These are phyloP conservation scores for Musca vetustissima DNA, from an alignment of 1,140 invertebrate species.

Conservation along the genomic window DNA sequence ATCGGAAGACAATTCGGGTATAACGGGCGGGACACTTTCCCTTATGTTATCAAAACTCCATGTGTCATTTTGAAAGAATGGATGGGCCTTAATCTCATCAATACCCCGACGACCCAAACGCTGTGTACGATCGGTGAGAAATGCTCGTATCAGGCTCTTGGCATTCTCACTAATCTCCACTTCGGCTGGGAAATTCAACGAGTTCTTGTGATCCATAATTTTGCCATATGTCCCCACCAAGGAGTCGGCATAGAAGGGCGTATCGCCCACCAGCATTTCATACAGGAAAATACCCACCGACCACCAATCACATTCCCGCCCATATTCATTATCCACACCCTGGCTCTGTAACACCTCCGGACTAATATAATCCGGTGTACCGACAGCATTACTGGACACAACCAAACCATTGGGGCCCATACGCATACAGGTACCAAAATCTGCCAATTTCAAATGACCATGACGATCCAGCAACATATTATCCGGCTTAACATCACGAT, in stretches of 20 bases:
- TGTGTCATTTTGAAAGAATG: conserved; percentile 94
- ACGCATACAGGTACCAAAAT: conserved; percentile 99
- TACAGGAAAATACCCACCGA: conserved; percentile 98
- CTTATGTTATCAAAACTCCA: conserved; percentile 97
- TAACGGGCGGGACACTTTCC: conserved; percentile 92
- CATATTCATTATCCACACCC: conserved; percentile 92
- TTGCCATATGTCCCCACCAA: conserved; percentile 97
- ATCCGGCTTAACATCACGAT: conserved; percentile 98
- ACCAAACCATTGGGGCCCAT: conserved; percentile 96
- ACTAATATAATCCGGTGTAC: conserved; percentile 95
- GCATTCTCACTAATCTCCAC: conserved; percentile 89
- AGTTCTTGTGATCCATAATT: conserved; percentile 98
- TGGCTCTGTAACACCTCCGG: conserved; percentile 98
- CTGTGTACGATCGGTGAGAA: conserved; percentile 88
- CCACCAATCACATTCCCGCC: conserved; percentile 99
- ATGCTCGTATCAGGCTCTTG: conserved; percentile 89
- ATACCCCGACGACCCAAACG: conserved; percentile 92
- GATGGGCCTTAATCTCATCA: conserved; percentile 92
- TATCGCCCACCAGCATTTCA: conserved; percentile 99
- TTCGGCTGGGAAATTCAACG: conserved; percentile 92
- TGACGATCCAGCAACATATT: conserved; percentile 95
- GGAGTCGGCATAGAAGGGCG: conserved; percentile 98
- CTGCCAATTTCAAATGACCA: conserved; percentile 96
- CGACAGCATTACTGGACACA: conserved; percentile 94
- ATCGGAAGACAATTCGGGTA: conserved; percentile 92